phyloP scores from a whole-genome alignment of 1,140 invertebrate species.

The Uloborus diversus region DNA sequence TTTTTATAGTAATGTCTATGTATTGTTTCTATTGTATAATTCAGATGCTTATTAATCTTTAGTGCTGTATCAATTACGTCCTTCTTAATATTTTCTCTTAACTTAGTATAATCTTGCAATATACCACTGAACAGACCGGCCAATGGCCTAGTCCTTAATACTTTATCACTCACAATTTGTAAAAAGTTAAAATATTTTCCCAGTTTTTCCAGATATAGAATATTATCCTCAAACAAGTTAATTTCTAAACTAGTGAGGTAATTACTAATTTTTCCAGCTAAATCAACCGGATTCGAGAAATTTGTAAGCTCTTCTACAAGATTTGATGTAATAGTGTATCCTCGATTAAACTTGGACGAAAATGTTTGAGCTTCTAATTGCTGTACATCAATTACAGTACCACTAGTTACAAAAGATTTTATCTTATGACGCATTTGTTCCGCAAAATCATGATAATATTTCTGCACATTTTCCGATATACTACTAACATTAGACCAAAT shows the following conservation, averaged over 20 bases:
- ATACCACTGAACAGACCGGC: not conserved
- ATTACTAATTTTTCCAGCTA: not conserved
- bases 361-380: not conserved
- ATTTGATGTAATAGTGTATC: not conserved
- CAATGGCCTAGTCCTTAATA: not conserved
- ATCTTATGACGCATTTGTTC: not conserved
- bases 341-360: not conserved
- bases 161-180: not conserved
- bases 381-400: not conserved
- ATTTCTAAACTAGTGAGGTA: not conserved
- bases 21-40: not conserved
- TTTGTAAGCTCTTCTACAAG: not conserved
- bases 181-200: conserved; percentile 8
- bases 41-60: not conserved
- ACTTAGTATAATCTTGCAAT: not conserved
- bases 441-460: not conserved
- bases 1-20: not conserved
- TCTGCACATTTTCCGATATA: not conserved
- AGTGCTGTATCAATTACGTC: too few species aligned
- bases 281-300: not conserved
- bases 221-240: not conserved
- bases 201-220: not conserved
- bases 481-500: not conserved
- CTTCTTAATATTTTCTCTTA: not conserved
- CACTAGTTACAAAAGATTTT: not conserved